Evolutionary conservation across 2,888 invertebrate genomes (phyloP), one percentile per base, ranked within the genome.

Genomic region (Microctonus brassicae): DNA sequence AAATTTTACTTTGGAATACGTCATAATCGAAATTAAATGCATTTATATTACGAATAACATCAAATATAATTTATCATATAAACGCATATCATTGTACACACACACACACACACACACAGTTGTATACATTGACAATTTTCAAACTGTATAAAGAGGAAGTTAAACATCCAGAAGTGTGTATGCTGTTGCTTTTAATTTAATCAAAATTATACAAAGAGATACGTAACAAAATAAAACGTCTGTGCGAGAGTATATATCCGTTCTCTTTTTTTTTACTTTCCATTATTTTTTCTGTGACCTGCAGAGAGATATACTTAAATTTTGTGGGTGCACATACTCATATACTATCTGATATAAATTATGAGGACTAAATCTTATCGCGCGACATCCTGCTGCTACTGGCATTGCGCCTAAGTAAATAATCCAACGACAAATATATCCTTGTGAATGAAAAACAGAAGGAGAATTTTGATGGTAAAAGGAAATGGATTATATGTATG

Each of bases 321-420:
- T n/a, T 47, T 17, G 13, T 42, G 1, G 3, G 17, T 20, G 20
- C 17, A 47, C 17, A 0, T 78, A 76, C 78, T 83, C 17, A 47
- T 47, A 0, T 78, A 76, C 78, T 83, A 83, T 83, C 82, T 78
- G 67, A 17, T 58, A 80, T 83, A 78, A 83, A 81, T 82, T 83
- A 83, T 74, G 82, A 80, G 64, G 73, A 69, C 42, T 69, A 55
- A 53, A 39, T 65, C 77, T 82, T 83, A 83, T 83, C 83, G 67
- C 72, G 36, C 74, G 67, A 76, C 80, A 81, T 82, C 80, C 83
- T 80, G 75, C 57, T 53, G 82, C 83, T 83, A 83, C 83, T 82
- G 83, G 79, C 77, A 79, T 47, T 81, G 78, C 79, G 78, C 76
- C 70, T 36, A 52, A 34, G 63, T 74, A 78, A 78, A 78, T 77